A percentile compares a stretch with the other conserved stretches of the same genome.
Conservation (phyloP, 1,140 invertebrate species). For the Steinernema feltiae region DNA sequence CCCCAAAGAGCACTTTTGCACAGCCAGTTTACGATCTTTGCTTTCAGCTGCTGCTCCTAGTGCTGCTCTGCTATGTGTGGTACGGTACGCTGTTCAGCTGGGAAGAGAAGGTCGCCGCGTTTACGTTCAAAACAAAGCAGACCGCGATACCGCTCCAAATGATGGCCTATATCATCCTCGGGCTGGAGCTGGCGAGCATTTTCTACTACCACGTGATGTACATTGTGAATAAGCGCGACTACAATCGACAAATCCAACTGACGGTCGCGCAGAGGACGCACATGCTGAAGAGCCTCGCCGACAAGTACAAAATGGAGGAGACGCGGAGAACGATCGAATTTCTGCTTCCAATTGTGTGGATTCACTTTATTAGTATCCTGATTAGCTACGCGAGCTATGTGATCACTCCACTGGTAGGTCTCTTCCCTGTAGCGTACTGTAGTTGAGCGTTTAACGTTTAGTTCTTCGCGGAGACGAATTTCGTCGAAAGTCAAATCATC, state of each 20-base stretch:
- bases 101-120: background rate
- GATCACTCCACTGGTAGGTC: background rate
- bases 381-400: background rate
- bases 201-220: background rate
- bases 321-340: background rate
- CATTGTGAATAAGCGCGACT: background rate
- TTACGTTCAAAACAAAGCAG: background rate
- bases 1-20: too few species aligned
- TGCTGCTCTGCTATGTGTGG: background rate
- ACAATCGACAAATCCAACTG: background rate
- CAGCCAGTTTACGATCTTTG: too few species aligned
- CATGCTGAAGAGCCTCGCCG: background rate
- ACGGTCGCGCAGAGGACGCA: background rate
- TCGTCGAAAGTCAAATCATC: background rate
- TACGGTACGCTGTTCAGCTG: background rate
- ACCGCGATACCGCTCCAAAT: background rate
- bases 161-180: background rate
- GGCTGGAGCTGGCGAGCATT: background rate
- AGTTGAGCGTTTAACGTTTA: background rate
- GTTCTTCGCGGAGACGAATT: background rate
- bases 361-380: background rate
- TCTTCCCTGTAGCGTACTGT: background rate
- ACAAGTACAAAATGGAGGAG: background rate
- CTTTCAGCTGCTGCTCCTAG: background rate
- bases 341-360: background rate